Conservation (phyloP, 2,888 invertebrate species). For the Lasioglossum villosulum region DNA sequence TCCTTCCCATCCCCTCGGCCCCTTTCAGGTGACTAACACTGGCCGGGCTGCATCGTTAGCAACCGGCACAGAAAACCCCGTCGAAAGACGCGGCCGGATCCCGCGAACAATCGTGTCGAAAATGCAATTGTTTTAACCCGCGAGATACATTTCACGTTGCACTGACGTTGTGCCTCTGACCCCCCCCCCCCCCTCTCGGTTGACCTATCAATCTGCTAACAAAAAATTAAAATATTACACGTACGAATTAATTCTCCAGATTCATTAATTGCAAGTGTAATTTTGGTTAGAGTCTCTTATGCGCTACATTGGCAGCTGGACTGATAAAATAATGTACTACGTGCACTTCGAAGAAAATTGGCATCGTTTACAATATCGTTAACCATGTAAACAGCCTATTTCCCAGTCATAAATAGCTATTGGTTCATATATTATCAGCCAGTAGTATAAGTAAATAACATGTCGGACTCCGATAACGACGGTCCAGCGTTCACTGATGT, state of each 20-base stretch:
- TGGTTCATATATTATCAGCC: constrained; percentile 26
- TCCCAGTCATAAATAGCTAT: constrained; percentile 10
- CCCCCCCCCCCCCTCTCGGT: not conserved
- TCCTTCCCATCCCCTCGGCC: not conserved
- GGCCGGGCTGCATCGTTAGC: constrained; percentile 18
- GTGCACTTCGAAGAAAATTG: no score
- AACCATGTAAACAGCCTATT: not conserved
- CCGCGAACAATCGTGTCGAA: not conserved
- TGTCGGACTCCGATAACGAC: constrained; percentile 20
- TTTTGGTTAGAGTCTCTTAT: no score
- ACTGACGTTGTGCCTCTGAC: not conserved
- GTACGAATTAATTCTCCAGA: not conserved
- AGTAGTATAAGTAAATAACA: constrained; percentile 30
- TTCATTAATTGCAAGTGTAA: no score
- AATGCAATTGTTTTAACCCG: not conserved
- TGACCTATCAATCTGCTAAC: not conserved
- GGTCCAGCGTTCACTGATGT: constrained; percentile 20
- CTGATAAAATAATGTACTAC: no score
- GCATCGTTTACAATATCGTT: no score
- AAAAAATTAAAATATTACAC: not conserved
- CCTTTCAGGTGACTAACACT: not conserved
- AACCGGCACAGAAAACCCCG: not conserved
- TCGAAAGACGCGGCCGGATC: not conserved
- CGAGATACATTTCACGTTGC: not conserved
- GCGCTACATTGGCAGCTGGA: no score